Evolutionary conservation across 2,888 invertebrate genomes (phyloP).

Genomic region (Drosophila pseudotalamancana): DNA sequence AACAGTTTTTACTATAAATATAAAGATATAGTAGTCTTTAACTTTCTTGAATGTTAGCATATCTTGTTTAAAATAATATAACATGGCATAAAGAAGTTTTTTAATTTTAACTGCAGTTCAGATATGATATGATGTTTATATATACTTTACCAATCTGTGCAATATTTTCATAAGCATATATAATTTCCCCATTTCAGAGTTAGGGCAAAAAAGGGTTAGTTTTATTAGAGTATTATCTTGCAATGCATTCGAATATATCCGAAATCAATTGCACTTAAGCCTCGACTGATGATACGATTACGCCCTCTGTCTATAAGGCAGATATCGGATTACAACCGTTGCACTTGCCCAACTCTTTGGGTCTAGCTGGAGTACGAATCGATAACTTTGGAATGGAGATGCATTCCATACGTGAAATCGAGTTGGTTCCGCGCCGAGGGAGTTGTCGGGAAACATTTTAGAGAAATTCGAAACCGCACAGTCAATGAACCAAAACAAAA

Average conservation of each 20-base stretch:
- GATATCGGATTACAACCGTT: conserved; percentile 35
- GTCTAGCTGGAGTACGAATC: conserved; percentile 30
- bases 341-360: conserved; percentile 23
- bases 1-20: no score
- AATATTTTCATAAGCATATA: no score
- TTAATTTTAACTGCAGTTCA: no score
- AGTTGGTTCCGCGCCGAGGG: not conserved
- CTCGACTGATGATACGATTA: no score
- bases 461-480: conserved; percentile 71
- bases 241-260: not conserved
- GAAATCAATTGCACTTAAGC: not conserved
- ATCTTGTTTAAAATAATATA: no score
- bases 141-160: no score
- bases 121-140: no score
- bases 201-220: not conserved
- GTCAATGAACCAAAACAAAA: conserved; percentile 72
- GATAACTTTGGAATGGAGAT: conserved; percentile 45
- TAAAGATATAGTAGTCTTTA: no score
- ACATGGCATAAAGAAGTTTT: no score
- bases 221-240: not conserved
- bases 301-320: not conserved
- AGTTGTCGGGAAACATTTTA: conserved; percentile 43
- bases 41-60: no score
- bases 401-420: conserved; percentile 24
- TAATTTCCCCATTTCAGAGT: no score